Evolutionary conservation across 2,888 invertebrate genomes (phyloP).

Genomic region (Drosophila mimica): DNA sequence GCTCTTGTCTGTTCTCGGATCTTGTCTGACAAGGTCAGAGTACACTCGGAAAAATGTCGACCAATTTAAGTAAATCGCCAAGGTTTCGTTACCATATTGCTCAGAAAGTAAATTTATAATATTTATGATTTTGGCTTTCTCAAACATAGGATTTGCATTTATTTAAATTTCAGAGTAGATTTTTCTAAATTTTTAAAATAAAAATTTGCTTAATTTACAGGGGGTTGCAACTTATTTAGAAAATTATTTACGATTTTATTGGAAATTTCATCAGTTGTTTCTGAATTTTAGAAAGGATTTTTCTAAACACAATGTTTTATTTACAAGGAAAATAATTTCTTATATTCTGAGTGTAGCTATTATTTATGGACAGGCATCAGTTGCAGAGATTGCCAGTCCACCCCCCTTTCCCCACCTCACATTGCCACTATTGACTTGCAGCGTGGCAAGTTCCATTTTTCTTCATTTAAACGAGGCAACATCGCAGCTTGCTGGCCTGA

Average conservation of each 20-base stretch:
- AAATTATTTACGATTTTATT: background rate
- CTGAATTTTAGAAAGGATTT: background rate
- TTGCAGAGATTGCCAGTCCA: slow-evolving; percentile 40
- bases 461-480: slow-evolving; percentile 67
- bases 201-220: too few species aligned
- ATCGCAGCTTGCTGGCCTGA: slow-evolving; percentile 36
- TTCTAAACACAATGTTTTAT: too few species aligned
- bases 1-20: slow-evolving; percentile 3
- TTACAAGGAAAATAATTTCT: too few species aligned
- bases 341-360: slow-evolving; percentile 22
- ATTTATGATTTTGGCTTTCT: background rate
- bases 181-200: too few species aligned
- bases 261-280: background rate
- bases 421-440: slow-evolving; percentile 43
- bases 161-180: too few species aligned
- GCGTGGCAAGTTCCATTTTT: slow-evolving; percentile 62
- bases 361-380: slow-evolving; percentile 57
- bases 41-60: background rate
- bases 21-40: slow-evolving; percentile 54
- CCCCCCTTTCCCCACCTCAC: background rate
- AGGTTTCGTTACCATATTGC: background rate
- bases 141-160: background rate
- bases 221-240: background rate
- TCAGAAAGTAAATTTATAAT: background rate
- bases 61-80: background rate